These are phyloP conservation scores for Thamnophis sirtalis DNA, from an alignment of 2,113 vertebrate species.

Conservation along the genomic window DNA sequence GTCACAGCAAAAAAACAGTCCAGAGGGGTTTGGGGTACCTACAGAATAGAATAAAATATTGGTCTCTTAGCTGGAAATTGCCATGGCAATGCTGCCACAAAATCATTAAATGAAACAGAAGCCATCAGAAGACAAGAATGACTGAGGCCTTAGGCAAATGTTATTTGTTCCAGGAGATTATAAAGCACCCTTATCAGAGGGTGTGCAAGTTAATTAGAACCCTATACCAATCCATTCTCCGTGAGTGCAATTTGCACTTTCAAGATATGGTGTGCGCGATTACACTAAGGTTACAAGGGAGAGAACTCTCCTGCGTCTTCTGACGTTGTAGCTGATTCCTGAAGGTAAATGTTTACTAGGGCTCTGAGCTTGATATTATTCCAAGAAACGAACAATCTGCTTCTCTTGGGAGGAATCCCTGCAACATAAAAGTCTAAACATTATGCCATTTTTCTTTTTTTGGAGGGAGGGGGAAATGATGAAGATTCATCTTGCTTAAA, in stretches of 20 bases:
- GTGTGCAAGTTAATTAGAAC: neutral
- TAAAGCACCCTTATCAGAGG: neutral
- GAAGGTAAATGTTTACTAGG: neutral
- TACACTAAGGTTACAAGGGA: neutral
- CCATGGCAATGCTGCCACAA: neutral
- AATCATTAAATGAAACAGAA: neutral
- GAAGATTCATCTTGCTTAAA: neutral
- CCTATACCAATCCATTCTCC: neutral
- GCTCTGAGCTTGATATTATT: neutral
- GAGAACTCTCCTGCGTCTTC: neutral
- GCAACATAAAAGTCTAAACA: neutral
- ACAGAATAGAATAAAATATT: constrained; percentile 13
- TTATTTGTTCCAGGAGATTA: neutral
- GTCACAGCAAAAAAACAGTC: constrained; percentile 2
- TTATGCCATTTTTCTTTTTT: neutral
- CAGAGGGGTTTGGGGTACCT: neutral
- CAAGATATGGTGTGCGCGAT: neutral
- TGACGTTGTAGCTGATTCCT: neutral
- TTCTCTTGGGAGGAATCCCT: neutral
- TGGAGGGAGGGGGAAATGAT: neutral
- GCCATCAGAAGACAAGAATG: neutral
- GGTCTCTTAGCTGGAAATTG: neutral
- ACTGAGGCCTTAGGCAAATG: neutral
- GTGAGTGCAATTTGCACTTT: neutral
- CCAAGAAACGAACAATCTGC: neutral